A percentile compares a stretch with the other conserved stretches of the same genome.
Evolutionary conservation across 1,140 invertebrate species (phyloP).

Genomic region (Dinoponera quadriceps): DNA sequence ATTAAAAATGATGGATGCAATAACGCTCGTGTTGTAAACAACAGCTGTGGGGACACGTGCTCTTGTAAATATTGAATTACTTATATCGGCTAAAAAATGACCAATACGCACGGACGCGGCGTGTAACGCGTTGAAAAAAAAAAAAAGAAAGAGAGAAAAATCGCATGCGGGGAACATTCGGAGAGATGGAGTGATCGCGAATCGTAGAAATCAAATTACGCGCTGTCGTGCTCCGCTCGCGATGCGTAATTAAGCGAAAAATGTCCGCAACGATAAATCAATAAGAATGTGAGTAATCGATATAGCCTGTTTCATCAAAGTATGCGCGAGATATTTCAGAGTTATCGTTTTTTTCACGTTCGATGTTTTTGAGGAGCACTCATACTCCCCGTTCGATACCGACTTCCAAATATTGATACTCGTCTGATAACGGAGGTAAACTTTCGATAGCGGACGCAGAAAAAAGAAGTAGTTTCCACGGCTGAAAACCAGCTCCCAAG

Average conservation of each 20-base stretch:
- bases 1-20: constrained; percentile 21
- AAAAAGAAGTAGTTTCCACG: no score
- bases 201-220: background rate
- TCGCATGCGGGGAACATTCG: background rate
- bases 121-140: background rate
- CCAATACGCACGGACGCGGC: background rate
- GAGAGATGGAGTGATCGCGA: background rate
- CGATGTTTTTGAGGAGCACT: background rate
- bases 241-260: background rate
- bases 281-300: background rate
- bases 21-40: constrained; percentile 25
- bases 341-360: background rate
- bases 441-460: constrained; percentile 10
- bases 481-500: no score
- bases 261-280: background rate
- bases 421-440: background rate
- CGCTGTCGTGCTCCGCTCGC: no score
- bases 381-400: background rate
- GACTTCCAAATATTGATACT: constrained; percentile 1
- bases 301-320: background rate
- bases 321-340: background rate
- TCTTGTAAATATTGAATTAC: constrained; percentile 36
- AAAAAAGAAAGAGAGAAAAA: background rate
- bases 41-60: background rate
- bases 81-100: constrained; percentile 34